Conservation (phyloP, 2,797 vertebrate genomes). For the Brachyrhaphis roseni region DNA sequence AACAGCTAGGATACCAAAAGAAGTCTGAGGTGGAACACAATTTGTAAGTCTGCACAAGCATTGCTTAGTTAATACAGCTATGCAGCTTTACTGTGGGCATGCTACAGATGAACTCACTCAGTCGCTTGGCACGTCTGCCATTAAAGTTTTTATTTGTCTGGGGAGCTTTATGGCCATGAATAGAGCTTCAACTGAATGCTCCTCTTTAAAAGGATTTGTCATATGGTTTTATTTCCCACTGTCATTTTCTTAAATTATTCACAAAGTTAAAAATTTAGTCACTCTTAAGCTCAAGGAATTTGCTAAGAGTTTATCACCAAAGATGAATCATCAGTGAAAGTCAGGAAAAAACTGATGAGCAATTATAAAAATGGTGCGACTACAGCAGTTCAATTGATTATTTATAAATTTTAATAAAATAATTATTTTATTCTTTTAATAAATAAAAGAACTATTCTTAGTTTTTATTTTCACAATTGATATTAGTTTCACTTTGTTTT, state of each 20-base stretch:
- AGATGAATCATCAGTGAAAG: neutral
- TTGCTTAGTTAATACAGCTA: neutral
- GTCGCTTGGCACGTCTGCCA: neutral
- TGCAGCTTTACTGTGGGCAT: neutral
- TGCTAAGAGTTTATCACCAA: neutral
- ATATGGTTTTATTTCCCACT: neutral
- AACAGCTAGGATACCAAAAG: neutral
- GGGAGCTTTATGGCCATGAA: neutral
- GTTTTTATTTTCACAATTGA: neutral
- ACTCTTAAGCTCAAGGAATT: neutral
- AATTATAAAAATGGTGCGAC: neutral
- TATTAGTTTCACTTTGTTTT: neutral
- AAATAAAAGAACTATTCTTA: too few species aligned
- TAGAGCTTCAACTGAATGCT: neutral
- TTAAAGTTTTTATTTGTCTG: neutral
- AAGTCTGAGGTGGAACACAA: neutral
- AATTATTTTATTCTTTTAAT: too few species aligned
- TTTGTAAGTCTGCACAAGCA: neutral
- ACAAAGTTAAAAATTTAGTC: neutral
- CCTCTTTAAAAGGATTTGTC: neutral
- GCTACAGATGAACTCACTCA: neutral
- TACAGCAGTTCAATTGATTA: neutral
- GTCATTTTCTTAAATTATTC: neutral
- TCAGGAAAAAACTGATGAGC: neutral
- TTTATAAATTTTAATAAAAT: too few species aligned